Conservation (phyloP, 2,888 invertebrate species). For the Dromius quadrimaculatus region DNA sequence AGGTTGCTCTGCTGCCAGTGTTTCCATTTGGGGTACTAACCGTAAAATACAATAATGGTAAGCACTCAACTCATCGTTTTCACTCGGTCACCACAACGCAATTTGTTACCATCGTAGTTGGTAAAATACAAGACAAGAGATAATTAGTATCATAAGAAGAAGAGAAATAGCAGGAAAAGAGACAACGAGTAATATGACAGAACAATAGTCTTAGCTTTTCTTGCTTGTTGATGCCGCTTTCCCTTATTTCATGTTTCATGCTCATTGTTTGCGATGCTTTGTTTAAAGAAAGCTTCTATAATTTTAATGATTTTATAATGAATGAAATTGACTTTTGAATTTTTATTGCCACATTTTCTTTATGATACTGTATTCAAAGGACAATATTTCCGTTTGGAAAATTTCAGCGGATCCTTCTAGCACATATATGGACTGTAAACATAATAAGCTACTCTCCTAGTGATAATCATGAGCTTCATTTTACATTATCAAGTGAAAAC, state of each 20-base stretch:
- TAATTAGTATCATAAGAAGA: conserved; percentile 44
- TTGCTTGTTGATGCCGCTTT: conserved; percentile 15
- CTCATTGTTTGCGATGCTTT: conserved; percentile 18
- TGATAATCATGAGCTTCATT: too few species aligned
- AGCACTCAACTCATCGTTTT: conserved; percentile 27
- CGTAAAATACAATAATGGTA: conserved; percentile 34
- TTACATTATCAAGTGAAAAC: too few species aligned
- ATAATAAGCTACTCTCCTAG: too few species aligned
- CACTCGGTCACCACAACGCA: conserved; percentile 42
- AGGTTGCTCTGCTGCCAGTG: neutral
- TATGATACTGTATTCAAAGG: too few species aligned
- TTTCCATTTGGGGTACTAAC: conserved; percentile 10
- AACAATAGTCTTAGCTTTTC: neutral
- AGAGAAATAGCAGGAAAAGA: conserved; percentile 21
- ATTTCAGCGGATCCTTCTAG: too few species aligned
- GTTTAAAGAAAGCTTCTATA: neutral
- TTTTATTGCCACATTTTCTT: too few species aligned
- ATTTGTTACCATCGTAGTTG: conserved; percentile 41
- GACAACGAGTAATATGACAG: conserved; percentile 14
- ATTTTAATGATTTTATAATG: conserved; percentile 10
- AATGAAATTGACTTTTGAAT: too few species aligned
- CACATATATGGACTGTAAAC: too few species aligned
- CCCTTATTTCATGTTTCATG: neutral
- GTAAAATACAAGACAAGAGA: conserved; percentile 38
- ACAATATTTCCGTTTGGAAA: too few species aligned